Conservation (phyloP, 2,888 invertebrate genomes). For the Synanthedon andrenaeformis region DNA sequence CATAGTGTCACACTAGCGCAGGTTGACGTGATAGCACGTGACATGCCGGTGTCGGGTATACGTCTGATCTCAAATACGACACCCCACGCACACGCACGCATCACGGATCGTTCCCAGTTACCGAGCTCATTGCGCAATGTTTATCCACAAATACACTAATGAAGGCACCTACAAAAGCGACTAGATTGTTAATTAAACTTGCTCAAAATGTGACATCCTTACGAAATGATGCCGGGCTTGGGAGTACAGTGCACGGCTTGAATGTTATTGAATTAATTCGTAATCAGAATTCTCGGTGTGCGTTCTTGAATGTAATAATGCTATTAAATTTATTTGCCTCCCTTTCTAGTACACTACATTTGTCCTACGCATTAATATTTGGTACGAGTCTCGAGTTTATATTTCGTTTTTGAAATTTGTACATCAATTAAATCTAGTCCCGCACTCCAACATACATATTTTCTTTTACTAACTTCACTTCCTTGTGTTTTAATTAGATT, state of each 20-base stretch:
- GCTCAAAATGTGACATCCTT: constrained; percentile 70
- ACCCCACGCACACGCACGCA: constrained; percentile 39
- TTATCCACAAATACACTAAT: constrained; percentile 71
- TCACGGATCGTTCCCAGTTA: constrained; percentile 36
- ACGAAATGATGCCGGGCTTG: constrained; percentile 57
- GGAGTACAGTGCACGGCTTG: constrained; percentile 63
- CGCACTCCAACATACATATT: constrained; percentile 2
- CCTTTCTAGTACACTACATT: constrained; percentile 22
- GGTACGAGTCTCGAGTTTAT: too few relatives aligned
- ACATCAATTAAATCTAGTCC: too few relatives aligned
- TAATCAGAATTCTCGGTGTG: constrained; percentile 65
- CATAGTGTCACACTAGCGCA: constrained; percentile 22
- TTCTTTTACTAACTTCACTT: constrained; percentile 5
- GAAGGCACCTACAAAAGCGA: constrained; percentile 69
- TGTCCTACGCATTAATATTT: constrained; percentile 5
- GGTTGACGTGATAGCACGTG: constrained; percentile 28
- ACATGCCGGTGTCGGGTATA: constrained; percentile 15
- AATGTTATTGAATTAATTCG: constrained; percentile 68
- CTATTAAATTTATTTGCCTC: constrained; percentile 40
- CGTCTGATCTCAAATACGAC: constrained; percentile 4
- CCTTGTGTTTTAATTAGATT: constrained; percentile 35
- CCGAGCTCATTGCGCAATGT: constrained; percentile 40
- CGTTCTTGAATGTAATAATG: constrained; percentile 56
- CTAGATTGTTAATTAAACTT: constrained; percentile 71
- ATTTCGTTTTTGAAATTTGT: too few relatives aligned